A percentile compares a stretch with the other conserved stretches of the same genome.
phyloP scores from a whole-genome alignment of 1,140 invertebrate genomes.

The Arion vulgaris region DNA sequence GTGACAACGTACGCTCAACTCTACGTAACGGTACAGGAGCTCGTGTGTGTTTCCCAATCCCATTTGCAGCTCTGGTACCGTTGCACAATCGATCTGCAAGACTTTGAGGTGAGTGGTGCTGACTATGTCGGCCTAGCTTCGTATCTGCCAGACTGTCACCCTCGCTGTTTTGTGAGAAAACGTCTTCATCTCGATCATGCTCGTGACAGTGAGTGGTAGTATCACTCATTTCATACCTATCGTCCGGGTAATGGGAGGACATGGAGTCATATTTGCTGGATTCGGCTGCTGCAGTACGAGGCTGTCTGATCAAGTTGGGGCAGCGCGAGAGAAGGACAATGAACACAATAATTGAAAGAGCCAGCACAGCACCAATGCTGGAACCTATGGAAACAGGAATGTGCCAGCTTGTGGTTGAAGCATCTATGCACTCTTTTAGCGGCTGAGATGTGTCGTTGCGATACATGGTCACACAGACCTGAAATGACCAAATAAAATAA shows the following conservation, averaged over 20 bases:
- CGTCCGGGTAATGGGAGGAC: conserved; percentile 61
- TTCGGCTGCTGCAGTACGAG: conserved; percentile 50
- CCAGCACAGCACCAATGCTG: conserved; percentile 66
- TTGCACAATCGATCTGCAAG: conserved; percentile 28
- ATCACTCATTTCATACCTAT: conserved; percentile 62
- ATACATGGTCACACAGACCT: conserved; percentile 64
- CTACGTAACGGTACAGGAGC: conserved; percentile 1
- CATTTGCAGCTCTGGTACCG: conserved; percentile 11
- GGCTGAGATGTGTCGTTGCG: conserved; percentile 53
- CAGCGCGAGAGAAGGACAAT: conserved; percentile 65
- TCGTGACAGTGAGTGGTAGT: conserved; percentile 56
- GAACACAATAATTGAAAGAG: conserved; percentile 65
- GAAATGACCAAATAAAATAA: not conserved
- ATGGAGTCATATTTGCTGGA: conserved; percentile 64
- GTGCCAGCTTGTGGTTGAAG: conserved; percentile 66
- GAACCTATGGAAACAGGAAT: conserved; percentile 69
- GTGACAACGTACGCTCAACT: conserved; percentile 22
- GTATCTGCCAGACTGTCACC: conserved; percentile 29
- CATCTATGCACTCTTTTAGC: conserved; percentile 60
- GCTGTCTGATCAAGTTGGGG: conserved; percentile 48
- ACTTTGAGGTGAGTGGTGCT: conserved; percentile 27
- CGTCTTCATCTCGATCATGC: conserved; percentile 51
- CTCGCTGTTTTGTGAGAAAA: conserved; percentile 49
- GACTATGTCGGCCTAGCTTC: not conserved
- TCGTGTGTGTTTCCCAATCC: not conserved